Conservation (phyloP, 2,888 invertebrate genomes). For the Melieria picta region DNA sequence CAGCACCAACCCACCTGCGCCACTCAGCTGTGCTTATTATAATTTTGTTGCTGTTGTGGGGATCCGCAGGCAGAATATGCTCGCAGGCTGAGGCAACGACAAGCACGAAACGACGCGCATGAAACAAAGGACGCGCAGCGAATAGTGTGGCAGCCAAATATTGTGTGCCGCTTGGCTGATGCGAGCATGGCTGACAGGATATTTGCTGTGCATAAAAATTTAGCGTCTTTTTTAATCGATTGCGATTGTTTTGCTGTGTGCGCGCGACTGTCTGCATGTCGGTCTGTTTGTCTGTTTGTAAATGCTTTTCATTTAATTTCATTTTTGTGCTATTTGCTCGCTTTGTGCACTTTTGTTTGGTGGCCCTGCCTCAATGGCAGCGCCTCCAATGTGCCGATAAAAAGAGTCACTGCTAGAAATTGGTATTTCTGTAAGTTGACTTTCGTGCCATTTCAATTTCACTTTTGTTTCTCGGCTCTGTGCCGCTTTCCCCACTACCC, state of each 20-base stretch:
- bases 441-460: constrained; percentile 21
- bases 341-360: neutral
- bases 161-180: too few species aligned
- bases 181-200: neutral
- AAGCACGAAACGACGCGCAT: neutral
- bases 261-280: neutral
- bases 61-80: too few species aligned
- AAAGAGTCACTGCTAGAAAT: constrained; percentile 14
- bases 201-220: constrained; percentile 17
- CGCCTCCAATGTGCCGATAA: neutral
- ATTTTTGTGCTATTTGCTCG: constrained; percentile 18
- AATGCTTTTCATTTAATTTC: constrained; percentile 1
- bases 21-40: neutral
- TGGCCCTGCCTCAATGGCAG: too few species aligned
- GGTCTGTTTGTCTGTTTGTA: neutral
- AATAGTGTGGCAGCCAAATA: neutral
- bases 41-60: neutral
- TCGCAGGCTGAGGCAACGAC: too few species aligned
- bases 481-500: neutral
- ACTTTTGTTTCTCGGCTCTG: neutral
- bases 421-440: constrained; percentile 25
- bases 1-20: neutral
- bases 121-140: neutral
- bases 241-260: constrained; percentile 17
- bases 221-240: constrained; percentile 35